Base-by-base conservation (phyloP, 2,888 invertebrate genomes). In the Dasypolia templi region DNA sequence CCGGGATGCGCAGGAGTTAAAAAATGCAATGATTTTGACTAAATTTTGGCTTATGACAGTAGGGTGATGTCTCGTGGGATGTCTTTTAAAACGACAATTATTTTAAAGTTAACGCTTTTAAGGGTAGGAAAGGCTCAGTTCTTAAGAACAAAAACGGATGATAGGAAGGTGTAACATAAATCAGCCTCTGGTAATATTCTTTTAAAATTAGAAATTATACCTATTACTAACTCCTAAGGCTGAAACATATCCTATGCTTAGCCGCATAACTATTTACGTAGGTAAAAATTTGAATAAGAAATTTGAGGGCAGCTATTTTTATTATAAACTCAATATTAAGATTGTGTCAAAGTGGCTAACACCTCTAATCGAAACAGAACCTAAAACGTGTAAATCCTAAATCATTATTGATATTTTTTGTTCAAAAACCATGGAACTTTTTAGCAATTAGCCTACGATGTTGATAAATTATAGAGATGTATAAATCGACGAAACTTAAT, bases 1-100 rank as follows among this genome's bases (percentile, higher is more conserved):
- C 83, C 72, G 64, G 78, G 39, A 68, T 53, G 51, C 44, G 75
- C 32, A n/a, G 76, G 81, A 58, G 46, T 53, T 79, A 56, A 26
- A n/a, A 79, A 79, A 58, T 29, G 14, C 39, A 59, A 44, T 26
- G 42, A 68, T 82, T 82, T 49, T 53, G 32, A 32, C 12, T n/a
- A 22, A 5, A 14, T 12, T 61, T 42, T 32, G 42, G n/a, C 11
- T 7, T 14, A 11, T 1, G 3, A 56, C 1, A 22, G 49, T 44
- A 22, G 26, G 39, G 17, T 17, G 39, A 7, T 32, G n/a, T n/a
- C 49, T n/a, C 14, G 6, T 29, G 39, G 17, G 0, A 69, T 69
- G 11, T 22, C 0, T 63, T 22, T 63, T 22, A 63, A 29, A 22
- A 29, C 14, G 22, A 29, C 9, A 3, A 26, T 22, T 14, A 49